Base-by-base conservation (phyloP, 2,797 vertebrate genomes). In the Amniataba percoides region DNA sequence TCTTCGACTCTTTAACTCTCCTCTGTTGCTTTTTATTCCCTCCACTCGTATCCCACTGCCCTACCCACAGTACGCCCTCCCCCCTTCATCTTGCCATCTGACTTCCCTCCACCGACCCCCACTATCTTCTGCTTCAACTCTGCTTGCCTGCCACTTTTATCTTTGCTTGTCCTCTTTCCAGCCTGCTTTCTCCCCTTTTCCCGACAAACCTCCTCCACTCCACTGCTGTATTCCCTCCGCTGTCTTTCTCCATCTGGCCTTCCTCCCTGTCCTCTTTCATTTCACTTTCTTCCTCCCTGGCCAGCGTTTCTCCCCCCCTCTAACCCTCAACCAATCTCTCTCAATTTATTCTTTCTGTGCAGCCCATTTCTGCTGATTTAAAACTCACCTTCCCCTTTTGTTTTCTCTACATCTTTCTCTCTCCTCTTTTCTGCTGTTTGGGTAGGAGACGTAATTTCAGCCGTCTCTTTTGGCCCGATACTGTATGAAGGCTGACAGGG, bases 1-100 rank as follows among this genome's bases (percentile, higher is more conserved):
- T 39, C 43, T 51, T n/a, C 51, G 14, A 23, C 51, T 65, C 25
- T 1, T 71, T 68, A 31, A 36, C 42, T 15, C 34, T 62, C 40
- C 19, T 27, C 19, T 40, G 7, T 10, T 56, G 56, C 49, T 25
- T 68, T 58, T 57, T 16, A 40, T 21, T 56, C 46, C 70, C 59
- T 43, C 49, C 69, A 52, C 52, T 69, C 49, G 16, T n/a, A 27
- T 80, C 42, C 39, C 39, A 27, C 49, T 46, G n/a, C 31, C 0
- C 36, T 15, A 39, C 46, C 23, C 57, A 71, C 73, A 63, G 62
- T 55, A n/a, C n/a, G n/a, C 27, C 13, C 21, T 55, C 21, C 62
- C 52, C 12, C 74, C 79, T 86, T 85, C 57, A 82, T 83, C 71
- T 81, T 19, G 19, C 45, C 21, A 68, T 80, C 67, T 21, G 25